These are phyloP conservation scores for Ariolimax columbianus DNA, from an alignment of 2,888 invertebrate species.

Conservation along the genomic window DNA sequence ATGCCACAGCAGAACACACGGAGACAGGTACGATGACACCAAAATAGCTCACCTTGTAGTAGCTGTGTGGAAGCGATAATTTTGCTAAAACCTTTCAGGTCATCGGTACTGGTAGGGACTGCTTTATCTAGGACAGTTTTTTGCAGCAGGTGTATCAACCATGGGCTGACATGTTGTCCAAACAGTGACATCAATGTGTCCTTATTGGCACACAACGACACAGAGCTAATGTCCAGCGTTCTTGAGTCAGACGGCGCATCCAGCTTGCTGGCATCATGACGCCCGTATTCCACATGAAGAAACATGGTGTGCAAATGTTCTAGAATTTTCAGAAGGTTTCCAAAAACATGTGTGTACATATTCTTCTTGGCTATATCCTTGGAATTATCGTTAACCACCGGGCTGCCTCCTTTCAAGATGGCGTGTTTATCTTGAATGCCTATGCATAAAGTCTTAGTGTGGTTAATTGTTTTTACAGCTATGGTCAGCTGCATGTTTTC, in stretches of 20 bases:
- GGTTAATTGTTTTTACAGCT: background rate
- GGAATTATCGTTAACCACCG: background rate
- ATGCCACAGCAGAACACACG: too few species aligned
- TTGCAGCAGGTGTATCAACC: conserved; percentile 34
- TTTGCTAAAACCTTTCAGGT: conserved; percentile 84
- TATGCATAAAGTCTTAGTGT: background rate
- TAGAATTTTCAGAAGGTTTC: conserved; percentile 19
- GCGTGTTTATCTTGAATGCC: background rate
- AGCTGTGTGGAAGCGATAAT: conserved; percentile 84
- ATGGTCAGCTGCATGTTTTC: conserved; percentile 7
- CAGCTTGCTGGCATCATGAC: conserved; percentile 70
- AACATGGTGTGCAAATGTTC: conserved; percentile 32
- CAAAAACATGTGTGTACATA: conserved; percentile 34
- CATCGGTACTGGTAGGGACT: conserved; percentile 87
- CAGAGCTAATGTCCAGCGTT: background rate
- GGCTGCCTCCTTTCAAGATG: background rate
- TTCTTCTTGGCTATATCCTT: background rate
- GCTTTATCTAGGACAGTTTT: conserved; percentile 82
- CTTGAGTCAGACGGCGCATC: background rate
- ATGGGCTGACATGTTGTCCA: conserved; percentile 76
- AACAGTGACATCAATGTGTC: conserved; percentile 80
- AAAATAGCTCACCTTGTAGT: conserved; percentile 82
- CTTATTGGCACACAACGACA: conserved; percentile 77
- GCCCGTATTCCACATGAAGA: conserved; percentile 16
- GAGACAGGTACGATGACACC: too few species aligned